Percentiles rank a stretch among this genome's conserved stretches.
Conservation (phyloP, 2,888 invertebrate genomes). For the Nemapogon koenigi region DNA sequence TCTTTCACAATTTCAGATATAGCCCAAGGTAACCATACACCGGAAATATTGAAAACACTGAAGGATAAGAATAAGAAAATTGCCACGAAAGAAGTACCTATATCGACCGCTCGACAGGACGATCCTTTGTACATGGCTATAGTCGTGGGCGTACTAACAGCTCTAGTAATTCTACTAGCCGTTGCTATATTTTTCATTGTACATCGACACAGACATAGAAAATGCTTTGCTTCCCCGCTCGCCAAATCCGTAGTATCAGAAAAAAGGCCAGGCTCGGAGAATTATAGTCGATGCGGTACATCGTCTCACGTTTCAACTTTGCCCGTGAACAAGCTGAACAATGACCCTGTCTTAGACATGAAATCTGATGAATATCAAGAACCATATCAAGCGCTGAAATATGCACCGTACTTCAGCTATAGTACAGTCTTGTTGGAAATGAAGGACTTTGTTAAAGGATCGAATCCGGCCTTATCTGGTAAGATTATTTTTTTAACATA, state of each 20-base stretch:
- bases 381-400: constrained; percentile 78
- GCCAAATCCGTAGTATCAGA: constrained; percentile 51
- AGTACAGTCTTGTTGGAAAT: constrained; percentile 78
- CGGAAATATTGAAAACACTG: constrained; percentile 67
- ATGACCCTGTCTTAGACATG: constrained; percentile 63
- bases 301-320: constrained; percentile 54
- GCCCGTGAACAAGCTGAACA: constrained; percentile 57
- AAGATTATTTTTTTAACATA: no score
- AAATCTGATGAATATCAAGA: constrained; percentile 80
- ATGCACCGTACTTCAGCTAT: constrained; percentile 79
- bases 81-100: constrained; percentile 65
- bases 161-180: constrained; percentile 74
- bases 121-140: constrained; percentile 79
- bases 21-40: constrained; percentile 77
- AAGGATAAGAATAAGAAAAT: constrained; percentile 52
- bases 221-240: constrained; percentile 75
- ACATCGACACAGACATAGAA: constrained; percentile 73
- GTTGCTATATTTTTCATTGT: constrained; percentile 76
- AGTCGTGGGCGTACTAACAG: constrained; percentile 77
- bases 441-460: constrained; percentile 69
- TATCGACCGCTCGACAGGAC: constrained; percentile 71
- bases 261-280: constrained; percentile 63
- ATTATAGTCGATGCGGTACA: constrained; percentile 59
- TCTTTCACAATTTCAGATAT: constrained; percentile 56
- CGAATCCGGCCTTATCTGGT: constrained; percentile 47